Percentiles rank a stretch among this genome's conserved stretches.
Conservation (phyloP, 2,113 vertebrate species). For the Aythya baeri region DNA sequence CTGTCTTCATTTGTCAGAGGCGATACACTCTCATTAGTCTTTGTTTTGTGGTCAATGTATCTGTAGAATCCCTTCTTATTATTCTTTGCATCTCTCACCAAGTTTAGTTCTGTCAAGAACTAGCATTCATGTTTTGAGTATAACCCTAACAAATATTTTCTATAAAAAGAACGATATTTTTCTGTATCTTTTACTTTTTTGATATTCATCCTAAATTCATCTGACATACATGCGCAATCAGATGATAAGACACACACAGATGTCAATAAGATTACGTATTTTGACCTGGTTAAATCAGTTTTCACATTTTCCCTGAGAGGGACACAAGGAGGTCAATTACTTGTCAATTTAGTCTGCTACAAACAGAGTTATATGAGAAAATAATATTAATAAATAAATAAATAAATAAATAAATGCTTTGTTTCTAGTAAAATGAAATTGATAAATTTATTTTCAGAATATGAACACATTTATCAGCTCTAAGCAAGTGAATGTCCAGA, state of each 20-base stretch:
- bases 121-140: neutral
- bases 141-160: neutral
- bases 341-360: slow-evolving; percentile 23
- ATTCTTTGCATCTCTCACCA: too few relatives aligned
- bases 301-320: slow-evolving; percentile 22
- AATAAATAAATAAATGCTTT: neutral
- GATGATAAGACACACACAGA: neutral
- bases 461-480: neutral
- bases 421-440: neutral
- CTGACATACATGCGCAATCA: neutral
- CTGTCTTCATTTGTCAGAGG: too few relatives aligned
- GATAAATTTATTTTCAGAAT: neutral
- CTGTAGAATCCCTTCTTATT: too few relatives aligned
- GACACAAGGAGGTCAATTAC: slow-evolving; percentile 34
- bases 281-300: slow-evolving; percentile 47
- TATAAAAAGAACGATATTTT: neutral
- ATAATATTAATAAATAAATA: neutral
- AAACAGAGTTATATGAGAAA: neutral
- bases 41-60: too few relatives aligned
- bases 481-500: neutral
- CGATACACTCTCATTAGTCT: too few relatives aligned
- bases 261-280: slow-evolving; percentile 19
- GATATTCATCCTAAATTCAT: neutral
- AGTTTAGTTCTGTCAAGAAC: too few relatives aligned
- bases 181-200: neutral